Conservation (phyloP, 2,797 vertebrate genomes). For the Pygocentrus nattereri region DNA sequence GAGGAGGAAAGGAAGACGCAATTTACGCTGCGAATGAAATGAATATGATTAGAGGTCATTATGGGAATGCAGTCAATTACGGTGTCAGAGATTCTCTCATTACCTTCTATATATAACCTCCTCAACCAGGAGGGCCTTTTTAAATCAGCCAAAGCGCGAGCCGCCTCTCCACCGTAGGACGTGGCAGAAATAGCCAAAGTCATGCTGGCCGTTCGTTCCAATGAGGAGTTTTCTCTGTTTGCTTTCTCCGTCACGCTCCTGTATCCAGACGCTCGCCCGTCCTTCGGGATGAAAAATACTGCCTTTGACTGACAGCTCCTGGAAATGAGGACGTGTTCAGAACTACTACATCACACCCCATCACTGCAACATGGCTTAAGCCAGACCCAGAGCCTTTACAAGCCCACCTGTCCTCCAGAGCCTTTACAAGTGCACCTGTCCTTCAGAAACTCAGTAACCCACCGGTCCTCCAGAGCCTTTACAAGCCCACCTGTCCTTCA, state of each 20-base stretch:
- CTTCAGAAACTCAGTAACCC: no score
- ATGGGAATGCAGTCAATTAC: not conserved
- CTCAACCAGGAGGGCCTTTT: conserved; percentile 6
- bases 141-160: conserved; percentile 9
- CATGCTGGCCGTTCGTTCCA: conserved; percentile 31
- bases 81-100: conserved; percentile 1
- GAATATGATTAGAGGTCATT: conserved; percentile 12
- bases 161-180: conserved; percentile 29
- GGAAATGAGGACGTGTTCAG: conserved; percentile 36
- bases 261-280: conserved; percentile 29
- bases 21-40: not conserved
- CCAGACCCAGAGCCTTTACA: no score
- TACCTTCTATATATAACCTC: not conserved
- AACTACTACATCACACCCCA: conserved; percentile 43
- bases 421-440: no score
- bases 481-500: no score
- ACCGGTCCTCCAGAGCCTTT: no score
- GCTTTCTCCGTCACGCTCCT: conserved; percentile 38
- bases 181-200: conserved; percentile 41
- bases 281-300: conserved; percentile 19
- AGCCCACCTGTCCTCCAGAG: no score
- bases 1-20: not conserved
- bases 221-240: not conserved
- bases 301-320: conserved; percentile 37
- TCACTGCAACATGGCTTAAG: conserved; percentile 12